Conservation (phyloP, 1,140 invertebrate species). For the Monomorium pharaonis region DNA sequence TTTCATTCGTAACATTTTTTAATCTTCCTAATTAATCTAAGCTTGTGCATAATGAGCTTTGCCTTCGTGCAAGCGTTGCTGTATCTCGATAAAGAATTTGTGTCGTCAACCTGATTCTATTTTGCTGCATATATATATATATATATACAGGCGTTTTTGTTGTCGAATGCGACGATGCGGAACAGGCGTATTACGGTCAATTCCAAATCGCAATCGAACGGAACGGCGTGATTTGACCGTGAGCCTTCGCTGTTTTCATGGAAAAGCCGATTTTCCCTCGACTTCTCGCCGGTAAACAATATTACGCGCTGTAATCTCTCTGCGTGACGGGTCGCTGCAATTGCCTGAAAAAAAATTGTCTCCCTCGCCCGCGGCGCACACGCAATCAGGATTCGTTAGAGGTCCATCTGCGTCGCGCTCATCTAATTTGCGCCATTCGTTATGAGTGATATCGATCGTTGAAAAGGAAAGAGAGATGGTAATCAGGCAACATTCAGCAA, state of each 20-base stretch:
- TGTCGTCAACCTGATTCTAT: background rate
- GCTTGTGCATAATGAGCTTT: background rate
- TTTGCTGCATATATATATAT: background rate
- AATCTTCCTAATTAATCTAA: background rate
- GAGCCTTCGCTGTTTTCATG: background rate
- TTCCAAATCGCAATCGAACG: conserved; percentile 22
- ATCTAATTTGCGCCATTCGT: conserved; percentile 34
- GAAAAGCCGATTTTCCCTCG: background rate
- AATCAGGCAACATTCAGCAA: conserved; percentile 7
- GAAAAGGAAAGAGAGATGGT: background rate
- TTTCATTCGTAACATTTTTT: background rate
- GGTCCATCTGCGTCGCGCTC: conserved; percentile 11
- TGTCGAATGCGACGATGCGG: background rate
- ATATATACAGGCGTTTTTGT: background rate
- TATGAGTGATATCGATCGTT: conserved; percentile 45
- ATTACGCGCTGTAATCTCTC: conserved; percentile 24
- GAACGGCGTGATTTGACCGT: background rate
- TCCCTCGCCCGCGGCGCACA: background rate
- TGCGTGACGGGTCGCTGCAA: background rate
- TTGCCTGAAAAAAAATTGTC: conserved; percentile 33
- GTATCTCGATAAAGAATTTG: conserved; percentile 3
- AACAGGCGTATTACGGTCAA: background rate
- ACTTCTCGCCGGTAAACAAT: conserved; percentile 18
- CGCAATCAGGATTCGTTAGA: conserved; percentile 25
- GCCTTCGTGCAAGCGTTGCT: background rate